Evolutionary conservation across 2,888 invertebrate species (phyloP), one percentile per base, ranked within the genome.

Genomic region (Andrena camellia): DNA sequence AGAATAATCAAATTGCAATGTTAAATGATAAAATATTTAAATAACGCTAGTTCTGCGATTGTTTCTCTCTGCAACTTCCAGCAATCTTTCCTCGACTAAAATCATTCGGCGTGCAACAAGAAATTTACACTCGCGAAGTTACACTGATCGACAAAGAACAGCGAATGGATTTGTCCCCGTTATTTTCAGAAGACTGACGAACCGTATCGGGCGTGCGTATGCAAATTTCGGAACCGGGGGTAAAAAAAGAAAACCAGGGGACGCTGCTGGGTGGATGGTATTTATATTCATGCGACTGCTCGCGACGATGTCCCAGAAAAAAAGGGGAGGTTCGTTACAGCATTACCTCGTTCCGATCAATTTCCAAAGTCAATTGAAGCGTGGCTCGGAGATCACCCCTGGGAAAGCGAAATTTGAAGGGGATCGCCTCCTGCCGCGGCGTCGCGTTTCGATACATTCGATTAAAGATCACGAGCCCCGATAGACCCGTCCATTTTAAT

Each of bases 281-380:
- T 83, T 82, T 83, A 83, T 82, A 82, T 83, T 83, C 83, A 82
- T 83, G 83, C 63, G 73, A 78, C 62, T 82, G 82, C 82, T 83
- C 73, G 79, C 75, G 74, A 83, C 70, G 78, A 57, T 74, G 74
- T 74, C 29, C 52, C 64, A 78, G 82, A 83, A 69, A 75, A 80
- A 77, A 73, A 70, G 57, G 67, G 70, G 64, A 35, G 75, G 75
- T 81, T 83, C 86, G 84, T 86, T 83, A 83, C 82, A 84, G 81
- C 88, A 90, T 89, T 87, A 90, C 85, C 77, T 72, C 84, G 86
- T 86, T 85, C 78, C 86, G 88, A 89, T 90, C 86, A 90, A 89
- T 89, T 90, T 87, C 84, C 86, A 75, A 83, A 86, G 86, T 85
- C 86, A 87, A 89, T 86, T 86, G 84, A 85, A 87, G 84, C 84